Conservation (phyloP, 2,888 invertebrate species). For the Xiphydria camelus region DNA sequence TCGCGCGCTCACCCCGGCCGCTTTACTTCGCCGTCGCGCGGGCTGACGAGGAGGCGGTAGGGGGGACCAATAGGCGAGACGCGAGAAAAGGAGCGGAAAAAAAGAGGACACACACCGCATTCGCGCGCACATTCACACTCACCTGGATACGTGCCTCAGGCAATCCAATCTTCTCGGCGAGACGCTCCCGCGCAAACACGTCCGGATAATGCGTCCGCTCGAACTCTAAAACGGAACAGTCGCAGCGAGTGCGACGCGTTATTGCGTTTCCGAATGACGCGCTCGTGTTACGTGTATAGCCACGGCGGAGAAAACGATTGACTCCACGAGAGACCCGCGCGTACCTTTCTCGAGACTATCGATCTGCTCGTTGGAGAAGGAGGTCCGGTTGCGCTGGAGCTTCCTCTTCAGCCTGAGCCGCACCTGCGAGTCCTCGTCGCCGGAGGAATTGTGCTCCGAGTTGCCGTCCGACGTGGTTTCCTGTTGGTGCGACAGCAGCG, state of each 20-base stretch:
- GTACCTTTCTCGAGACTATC: slow-evolving; percentile 98
- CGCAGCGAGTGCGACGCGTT: slow-evolving; percentile 38
- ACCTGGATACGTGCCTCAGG: slow-evolving; percentile 99
- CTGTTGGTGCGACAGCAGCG: slow-evolving; percentile 59
- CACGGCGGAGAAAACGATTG: too few relatives aligned
- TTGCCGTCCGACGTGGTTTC: slow-evolving; percentile 85
- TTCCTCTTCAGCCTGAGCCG: slow-evolving; percentile 92
- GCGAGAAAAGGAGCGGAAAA: too few relatives aligned
- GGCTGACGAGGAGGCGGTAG: too few relatives aligned
- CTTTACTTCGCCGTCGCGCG: too few relatives aligned
- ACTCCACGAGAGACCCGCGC: too few relatives aligned
- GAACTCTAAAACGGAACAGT: slow-evolving; percentile 74
- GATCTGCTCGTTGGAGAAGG: slow-evolving; percentile 98
- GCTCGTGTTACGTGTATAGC: too few relatives aligned
- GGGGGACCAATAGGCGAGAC: too few relatives aligned
- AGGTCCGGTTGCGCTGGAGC: slow-evolving; percentile 95
- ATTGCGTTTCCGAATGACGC: neutral
- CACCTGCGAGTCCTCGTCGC: slow-evolving; percentile 89
- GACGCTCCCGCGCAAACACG: slow-evolving; percentile 92
- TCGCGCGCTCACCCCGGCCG: slow-evolving; percentile 17
- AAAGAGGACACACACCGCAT: slow-evolving; percentile 37
- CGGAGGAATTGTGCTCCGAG: slow-evolving; percentile 88
- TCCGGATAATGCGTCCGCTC: slow-evolving; percentile 97
- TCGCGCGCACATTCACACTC: slow-evolving; percentile 64
- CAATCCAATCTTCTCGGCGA: slow-evolving; percentile 96